A percentile compares a stretch with the other conserved stretches of the same genome.
Conservation (phyloP, 64 coral and sea anemone genomes). For the Porites lutea region DNA sequence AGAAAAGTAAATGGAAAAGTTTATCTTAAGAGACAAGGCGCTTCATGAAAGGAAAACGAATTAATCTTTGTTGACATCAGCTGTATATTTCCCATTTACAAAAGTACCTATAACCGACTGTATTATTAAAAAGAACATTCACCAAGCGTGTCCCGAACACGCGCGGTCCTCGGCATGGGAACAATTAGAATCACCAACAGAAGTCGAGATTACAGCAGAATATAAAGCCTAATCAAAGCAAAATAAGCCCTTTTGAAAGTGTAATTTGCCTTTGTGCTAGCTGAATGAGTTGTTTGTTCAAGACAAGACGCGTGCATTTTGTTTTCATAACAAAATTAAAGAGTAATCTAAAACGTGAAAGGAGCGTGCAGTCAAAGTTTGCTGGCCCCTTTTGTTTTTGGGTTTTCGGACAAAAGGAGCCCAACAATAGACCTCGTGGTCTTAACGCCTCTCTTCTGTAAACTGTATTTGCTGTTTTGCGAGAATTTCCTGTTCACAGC, state of each 20-base stretch:
- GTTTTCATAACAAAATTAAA: constrained; percentile 72
- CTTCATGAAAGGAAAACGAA: constrained; percentile 52
- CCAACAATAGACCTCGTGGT: constrained; percentile 45
- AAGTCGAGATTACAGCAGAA: neutral
- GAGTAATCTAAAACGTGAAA: constrained; percentile 57
- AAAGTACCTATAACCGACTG: constrained; percentile 1
- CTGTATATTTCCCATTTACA: constrained; percentile 48
- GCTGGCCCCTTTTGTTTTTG: constrained; percentile 22
- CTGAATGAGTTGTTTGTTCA: constrained; percentile 54
- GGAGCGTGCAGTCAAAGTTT: constrained; percentile 35
- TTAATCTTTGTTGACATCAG: constrained; percentile 63
- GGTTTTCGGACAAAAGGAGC: constrained; percentile 31
- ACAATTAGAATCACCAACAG: neutral
- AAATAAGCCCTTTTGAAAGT: constrained; percentile 45
- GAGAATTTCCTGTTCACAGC: constrained; percentile 42
- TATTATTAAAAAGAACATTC: neutral
- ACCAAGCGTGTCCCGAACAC: neutral
- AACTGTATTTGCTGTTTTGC: constrained; percentile 19
- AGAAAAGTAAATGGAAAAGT: constrained; percentile 21
- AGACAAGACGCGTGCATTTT: constrained; percentile 52
- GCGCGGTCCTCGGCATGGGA: neutral
- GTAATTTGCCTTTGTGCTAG: constrained; percentile 50
- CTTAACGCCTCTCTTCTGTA: constrained; percentile 4
- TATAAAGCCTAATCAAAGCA: constrained; percentile 24
- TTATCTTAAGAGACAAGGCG: constrained; percentile 24